Base-by-base conservation (phyloP, 2,888 invertebrate genomes). In the Latrodectus hesperus region DNA sequence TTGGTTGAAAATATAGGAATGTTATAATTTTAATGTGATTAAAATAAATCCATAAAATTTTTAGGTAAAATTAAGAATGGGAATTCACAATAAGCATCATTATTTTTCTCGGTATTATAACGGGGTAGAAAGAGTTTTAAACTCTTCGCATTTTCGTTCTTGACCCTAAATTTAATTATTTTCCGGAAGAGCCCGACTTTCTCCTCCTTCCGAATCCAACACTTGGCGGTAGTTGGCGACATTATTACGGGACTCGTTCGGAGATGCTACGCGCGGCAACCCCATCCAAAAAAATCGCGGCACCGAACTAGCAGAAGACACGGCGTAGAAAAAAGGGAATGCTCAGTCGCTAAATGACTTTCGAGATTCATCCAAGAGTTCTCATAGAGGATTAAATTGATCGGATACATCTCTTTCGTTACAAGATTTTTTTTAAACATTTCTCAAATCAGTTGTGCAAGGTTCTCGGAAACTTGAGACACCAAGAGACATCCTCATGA, bases 201-300 rank as follows among this genome's bases (percentile, higher is more conserved):
- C 67, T 22, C 8, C 9, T 68, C 26, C 12, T 12, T 16, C 17
- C 17, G 17, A 14, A 26, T 67, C 9, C 17, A 38, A 16, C 51
- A n/a, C 67, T 83, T 83, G 83, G 83, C 83, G 75, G n/a, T 0
- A 22, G 2, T 75, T 75, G 82, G 82, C 82, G 82, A 26, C n/a
- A 16, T 52, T 49, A 14, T 17, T n/a, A 26, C 17, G 65, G 64
- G 16, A 52, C 22, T 9, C 9, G 55, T 17, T 3, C 38, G 64
- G 55, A 49, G 79, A 79, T 79, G 71, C 60, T 71, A 17, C 72
- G 60, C 68, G 55, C 70, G 83, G 76, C 65, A 83, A 83, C 83
- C 83, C 72, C 60, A 52, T 49, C 14, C 17, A 72, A 38, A 22
- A 83, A 71, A 76, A 71, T 83, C 76, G 55, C 72, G 49, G 71